A percentile compares a stretch with the other conserved stretches of the same genome.
Conservation (phyloP, 2,113 vertebrate species). For the Melanocharis versteri region DNA sequence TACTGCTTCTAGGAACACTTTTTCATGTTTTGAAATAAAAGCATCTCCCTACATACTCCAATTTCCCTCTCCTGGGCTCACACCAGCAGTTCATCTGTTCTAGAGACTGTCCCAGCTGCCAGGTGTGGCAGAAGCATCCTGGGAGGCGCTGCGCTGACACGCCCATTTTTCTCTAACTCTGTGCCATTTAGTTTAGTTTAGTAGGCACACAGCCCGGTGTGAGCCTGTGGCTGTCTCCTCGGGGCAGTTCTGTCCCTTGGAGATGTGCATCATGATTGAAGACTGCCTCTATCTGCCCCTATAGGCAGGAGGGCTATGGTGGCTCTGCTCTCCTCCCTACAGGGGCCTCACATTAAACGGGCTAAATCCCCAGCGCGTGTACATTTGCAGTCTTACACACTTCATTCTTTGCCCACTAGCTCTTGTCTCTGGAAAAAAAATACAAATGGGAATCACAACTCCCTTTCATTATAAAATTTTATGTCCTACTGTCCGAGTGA, state of each 20-base stretch:
- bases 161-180: not conserved
- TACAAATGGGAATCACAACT: not conserved
- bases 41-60: not conserved
- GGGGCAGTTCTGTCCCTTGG: not conserved
- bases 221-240: not conserved
- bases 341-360: not conserved
- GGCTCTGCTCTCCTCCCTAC: not conserved
- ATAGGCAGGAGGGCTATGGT: not conserved
- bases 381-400: not conserved
- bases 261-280: fast-evolving
- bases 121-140: not conserved
- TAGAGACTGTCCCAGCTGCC: not conserved
- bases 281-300: not conserved
- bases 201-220: not conserved
- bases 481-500: not conserved
- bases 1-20: not conserved
- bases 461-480: not conserved
- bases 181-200: not conserved
- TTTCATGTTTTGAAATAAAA: not conserved
- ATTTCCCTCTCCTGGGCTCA: not conserved
- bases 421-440: not conserved
- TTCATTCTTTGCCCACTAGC: not conserved
- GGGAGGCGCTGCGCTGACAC: fast-evolving
- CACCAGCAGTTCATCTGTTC: not conserved
- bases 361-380: not conserved